A percentile compares a stretch with the other conserved stretches of the same genome.
phyloP scores from a whole-genome alignment of 2,113 vertebrate genomes.

The Lepisosteus osseus region DNA sequence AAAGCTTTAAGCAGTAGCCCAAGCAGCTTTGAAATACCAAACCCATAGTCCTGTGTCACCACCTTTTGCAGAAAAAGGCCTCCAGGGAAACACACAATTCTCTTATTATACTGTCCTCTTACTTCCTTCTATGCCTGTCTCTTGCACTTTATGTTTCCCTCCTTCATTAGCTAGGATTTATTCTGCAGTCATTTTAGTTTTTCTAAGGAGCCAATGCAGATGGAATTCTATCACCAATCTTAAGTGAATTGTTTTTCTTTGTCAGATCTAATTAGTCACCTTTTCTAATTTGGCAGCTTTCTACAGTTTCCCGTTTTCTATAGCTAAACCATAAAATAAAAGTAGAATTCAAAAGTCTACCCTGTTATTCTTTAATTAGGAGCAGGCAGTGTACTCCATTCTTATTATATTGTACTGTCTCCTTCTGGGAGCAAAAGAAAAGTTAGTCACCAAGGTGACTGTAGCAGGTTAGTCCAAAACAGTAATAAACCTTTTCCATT shows the following conservation, averaged over 20 bases:
- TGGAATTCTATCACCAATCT: neutral
- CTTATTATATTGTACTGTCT: neutral
- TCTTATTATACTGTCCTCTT: neutral
- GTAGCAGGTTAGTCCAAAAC: too few relatives aligned
- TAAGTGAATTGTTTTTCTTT: conserved; percentile 25
- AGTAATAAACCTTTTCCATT: too few relatives aligned
- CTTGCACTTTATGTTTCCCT: neutral
- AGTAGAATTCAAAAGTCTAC: neutral
- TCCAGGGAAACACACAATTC: neutral
- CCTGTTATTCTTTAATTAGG: neutral
- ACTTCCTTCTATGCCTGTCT: neutral
- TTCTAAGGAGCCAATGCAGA: conserved; percentile 2
- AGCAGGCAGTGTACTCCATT: neutral
- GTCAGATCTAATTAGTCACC: conserved; percentile 16
- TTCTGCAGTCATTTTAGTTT: neutral
- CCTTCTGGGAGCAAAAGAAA: neutral
- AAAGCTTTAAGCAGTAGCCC: neutral
- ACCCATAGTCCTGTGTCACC: neutral
- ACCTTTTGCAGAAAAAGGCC: neutral
- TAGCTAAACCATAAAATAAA: neutral
- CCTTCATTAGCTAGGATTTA: neutral
- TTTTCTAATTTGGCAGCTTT: conserved; percentile 7
- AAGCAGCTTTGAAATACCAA: neutral
- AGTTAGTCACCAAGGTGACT: too few relatives aligned
- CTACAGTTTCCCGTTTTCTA: neutral